Evolutionary conservation across 2,888 invertebrate species (phyloP), one percentile per base, ranked within the genome.

Genomic region (Metopia argyrocephala): DNA sequence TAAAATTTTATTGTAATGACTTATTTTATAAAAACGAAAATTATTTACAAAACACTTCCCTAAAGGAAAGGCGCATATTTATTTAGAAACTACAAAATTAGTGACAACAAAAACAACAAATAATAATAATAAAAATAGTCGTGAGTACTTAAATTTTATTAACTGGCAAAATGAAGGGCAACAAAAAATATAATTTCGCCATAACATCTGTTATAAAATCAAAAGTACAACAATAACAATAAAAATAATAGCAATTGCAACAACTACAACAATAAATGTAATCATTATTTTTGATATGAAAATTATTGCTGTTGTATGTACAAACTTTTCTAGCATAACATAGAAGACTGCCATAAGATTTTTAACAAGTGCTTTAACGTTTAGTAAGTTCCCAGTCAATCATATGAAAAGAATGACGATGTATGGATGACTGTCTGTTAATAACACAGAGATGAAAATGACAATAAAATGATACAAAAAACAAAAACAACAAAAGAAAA

Each of bases 131-230:
- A 38, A 15, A 62, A 66, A n/a, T 57, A 76, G 28, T 76, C 75
- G 79, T 76, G 79, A 75, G 69, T 75, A 79, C 69, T 78, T 68
- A 78, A 74, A 68, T 68, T 74, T 79, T 68, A 76, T 70, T 56
- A 79, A 64, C 74, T 69, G 50, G 45, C 48, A 74, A 64, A n/a
- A 78, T 69, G 68, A 79, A 79, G 79, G 79, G 79, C 57, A 65
- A 21, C 61, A 70, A 57, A 56, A 45, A 52, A 5, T 15, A 23
- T 28, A 50, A 2, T 6, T 23, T 15, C 21, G 9, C 57, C 38
- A 54, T 31, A 70, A 71, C 76, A 78, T 78, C 70, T 78, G 70
- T 71, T 71, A 54, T 50, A 78, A 71, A 56, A 62, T 5, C 31
- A 5, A 31, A 31, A 20, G n/a, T n/a, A n/a, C 76, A 64, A 73